These are phyloP conservation scores for Psix sp. DNA, from an alignment of 1,140 invertebrate genomes.

Conservation along the genomic window DNA sequence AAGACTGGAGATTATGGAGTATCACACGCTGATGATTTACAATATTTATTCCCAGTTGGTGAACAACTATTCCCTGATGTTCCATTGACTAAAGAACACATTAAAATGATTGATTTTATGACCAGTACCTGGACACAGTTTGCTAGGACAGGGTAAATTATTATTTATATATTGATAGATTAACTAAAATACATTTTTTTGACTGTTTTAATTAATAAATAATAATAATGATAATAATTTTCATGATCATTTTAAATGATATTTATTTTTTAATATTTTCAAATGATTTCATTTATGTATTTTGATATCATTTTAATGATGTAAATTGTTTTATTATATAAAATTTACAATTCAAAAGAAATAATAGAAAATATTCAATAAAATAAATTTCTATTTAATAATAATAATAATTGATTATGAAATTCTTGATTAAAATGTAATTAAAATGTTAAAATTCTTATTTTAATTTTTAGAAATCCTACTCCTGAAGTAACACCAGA, in stretches of 20 bases:
- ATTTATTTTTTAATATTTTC: too few relatives aligned
- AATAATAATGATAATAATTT: too few relatives aligned
- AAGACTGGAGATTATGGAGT: constrained; percentile 80
- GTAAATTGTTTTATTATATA: too few relatives aligned
- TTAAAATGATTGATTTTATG: constrained; percentile 76
- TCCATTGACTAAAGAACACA: constrained; percentile 73
- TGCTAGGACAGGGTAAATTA: constrained; percentile 69
- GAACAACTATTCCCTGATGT: constrained; percentile 78
- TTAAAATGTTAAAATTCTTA: constrained; percentile 17
- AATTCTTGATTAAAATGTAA: neutral
- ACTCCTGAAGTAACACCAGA: constrained; percentile 70
- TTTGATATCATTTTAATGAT: too few relatives aligned
- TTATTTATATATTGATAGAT: too few relatives aligned
- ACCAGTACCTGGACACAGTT: constrained; percentile 85
- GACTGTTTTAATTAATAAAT: neutral
- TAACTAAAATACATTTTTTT: neutral
- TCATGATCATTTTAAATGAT: too few relatives aligned
- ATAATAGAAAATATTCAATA: neutral
- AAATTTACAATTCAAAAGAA: too few relatives aligned
- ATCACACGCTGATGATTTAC: constrained; percentile 85
- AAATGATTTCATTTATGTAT: too few relatives aligned
- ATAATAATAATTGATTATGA: constrained; percentile 3
- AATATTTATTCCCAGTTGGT: constrained; percentile 84
- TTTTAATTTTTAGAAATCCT: constrained; percentile 74
- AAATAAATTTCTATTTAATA: constrained; percentile 1